A percentile compares a stretch with the other conserved stretches of the same genome.
Evolutionary conservation across 2,888 invertebrate species (phyloP).

Genomic region (Syrphus vitripennis): DNA sequence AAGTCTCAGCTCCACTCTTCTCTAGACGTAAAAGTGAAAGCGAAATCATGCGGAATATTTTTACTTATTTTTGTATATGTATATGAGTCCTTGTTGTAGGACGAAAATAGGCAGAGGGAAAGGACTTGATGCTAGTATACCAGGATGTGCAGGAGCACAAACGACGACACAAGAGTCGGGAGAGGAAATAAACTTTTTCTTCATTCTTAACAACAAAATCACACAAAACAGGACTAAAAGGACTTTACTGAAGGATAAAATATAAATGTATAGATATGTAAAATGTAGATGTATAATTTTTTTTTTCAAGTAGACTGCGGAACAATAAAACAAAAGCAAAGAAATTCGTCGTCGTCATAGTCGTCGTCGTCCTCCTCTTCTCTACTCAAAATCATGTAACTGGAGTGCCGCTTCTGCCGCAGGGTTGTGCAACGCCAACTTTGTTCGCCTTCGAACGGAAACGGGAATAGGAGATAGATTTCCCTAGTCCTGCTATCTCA

Average conservation of each 20-base stretch:
- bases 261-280: neutral
- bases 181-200: slow-evolving; percentile 38
- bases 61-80: slow-evolving; percentile 4
- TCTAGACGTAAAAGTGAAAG: slow-evolving; percentile 57
- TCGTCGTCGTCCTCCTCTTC: slow-evolving; percentile 14
- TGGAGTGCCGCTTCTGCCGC: slow-evolving; percentile 62
- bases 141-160: slow-evolving; percentile 35
- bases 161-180: neutral
- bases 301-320: slow-evolving; percentile 68
- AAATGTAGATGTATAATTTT: slow-evolving; percentile 25
- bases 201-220: slow-evolving; percentile 36
- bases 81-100: neutral
- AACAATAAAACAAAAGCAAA: slow-evolving; percentile 63
- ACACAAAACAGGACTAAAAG: slow-evolving; percentile 33
- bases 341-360: slow-evolving; percentile 3
- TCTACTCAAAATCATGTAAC: slow-evolving; percentile 22
- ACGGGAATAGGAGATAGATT: neutral
- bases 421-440: slow-evolving; percentile 59
- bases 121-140: neutral
- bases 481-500: slow-evolving; percentile 30
- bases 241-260: slow-evolving; percentile 16
- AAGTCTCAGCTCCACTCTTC: neutral
- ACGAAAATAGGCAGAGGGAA: neutral
- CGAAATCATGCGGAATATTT: slow-evolving; percentile 65
- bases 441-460: neutral